These are phyloP conservation scores for Monoplex corrugatus DNA, from an alignment of 2,888 invertebrate genomes.

Conservation along the genomic window DNA sequence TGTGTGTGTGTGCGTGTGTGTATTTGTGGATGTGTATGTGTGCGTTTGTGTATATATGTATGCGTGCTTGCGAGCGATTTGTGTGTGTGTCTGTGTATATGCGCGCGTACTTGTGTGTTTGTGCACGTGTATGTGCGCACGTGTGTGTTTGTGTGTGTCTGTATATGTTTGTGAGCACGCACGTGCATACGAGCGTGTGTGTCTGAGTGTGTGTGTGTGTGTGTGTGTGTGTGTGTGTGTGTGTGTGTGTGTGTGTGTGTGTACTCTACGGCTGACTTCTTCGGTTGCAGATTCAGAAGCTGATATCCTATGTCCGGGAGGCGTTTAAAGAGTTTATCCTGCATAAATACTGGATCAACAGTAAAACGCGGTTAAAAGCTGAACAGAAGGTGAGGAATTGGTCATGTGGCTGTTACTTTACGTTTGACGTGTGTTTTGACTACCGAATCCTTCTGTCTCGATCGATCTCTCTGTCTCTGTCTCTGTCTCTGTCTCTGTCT, in stretches of 20 bases:
- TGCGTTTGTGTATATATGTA: too few relatives aligned
- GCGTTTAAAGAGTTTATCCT: constrained; percentile 77
- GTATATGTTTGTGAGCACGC: neutral
- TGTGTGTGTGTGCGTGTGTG: constrained; percentile 29
- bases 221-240: constrained; percentile 36
- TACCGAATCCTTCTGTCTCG: too few relatives aligned
- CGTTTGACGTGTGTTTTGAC: neutral
- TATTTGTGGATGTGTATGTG: neutral
- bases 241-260: constrained; percentile 36
- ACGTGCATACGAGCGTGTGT: neutral
- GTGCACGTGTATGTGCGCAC: neutral
- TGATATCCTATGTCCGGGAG: constrained; percentile 73
- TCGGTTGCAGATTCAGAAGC: constrained; percentile 64
- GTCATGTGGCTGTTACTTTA: neutral
- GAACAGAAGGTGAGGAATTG: constrained; percentile 68
- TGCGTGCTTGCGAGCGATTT: neutral
- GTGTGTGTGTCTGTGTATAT: constrained; percentile 1
- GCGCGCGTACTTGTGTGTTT: neutral
- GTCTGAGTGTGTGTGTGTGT: constrained; percentile 39
- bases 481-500: neutral
- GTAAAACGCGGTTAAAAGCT: constrained; percentile 68
- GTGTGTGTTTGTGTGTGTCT: constrained; percentile 25
- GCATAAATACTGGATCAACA: constrained; percentile 76
- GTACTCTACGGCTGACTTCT: neutral
- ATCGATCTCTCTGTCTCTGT: neutral